Conservation (phyloP, 2,113 vertebrate genomes). For the Oceanodroma tethys region DNA sequence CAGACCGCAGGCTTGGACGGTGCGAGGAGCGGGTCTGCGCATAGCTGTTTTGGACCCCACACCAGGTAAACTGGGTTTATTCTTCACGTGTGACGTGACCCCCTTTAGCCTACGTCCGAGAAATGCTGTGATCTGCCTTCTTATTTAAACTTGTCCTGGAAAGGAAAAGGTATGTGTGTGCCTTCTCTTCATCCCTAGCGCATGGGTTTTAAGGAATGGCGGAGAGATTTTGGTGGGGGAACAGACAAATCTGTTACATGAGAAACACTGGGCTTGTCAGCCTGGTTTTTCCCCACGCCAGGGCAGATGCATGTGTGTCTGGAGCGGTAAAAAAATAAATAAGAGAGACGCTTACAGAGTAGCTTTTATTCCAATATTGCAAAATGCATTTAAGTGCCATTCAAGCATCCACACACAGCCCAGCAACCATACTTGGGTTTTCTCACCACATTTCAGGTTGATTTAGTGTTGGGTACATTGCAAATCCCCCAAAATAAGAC, state of each 20-base stretch:
- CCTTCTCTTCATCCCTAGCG: background rate
- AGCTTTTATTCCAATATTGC: background rate
- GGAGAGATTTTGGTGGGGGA: background rate
- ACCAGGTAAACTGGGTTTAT: background rate
- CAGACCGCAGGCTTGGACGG: background rate
- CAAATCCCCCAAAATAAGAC: background rate
- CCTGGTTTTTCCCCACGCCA: background rate
- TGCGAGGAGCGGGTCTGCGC: fast-evolving
- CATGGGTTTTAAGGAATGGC: background rate
- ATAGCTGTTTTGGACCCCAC: background rate
- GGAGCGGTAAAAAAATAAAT: too few species aligned
- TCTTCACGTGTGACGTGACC: fast-evolving
- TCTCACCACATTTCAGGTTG: background rate
- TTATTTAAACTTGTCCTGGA: background rate
- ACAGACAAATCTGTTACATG: background rate
- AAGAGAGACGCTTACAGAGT: too few species aligned
- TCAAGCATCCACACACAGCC: background rate
- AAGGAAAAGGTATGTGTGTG: background rate
- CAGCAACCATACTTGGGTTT: background rate
- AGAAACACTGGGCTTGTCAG: background rate
- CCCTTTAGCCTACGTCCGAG: background rate
- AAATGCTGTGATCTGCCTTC: background rate
- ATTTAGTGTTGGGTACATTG: background rate
- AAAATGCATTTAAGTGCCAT: background rate
- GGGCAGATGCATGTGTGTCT: background rate